Base-by-base conservation (phyloP, 2,113 vertebrate genomes). In the Ammodytes marinus region DNA sequence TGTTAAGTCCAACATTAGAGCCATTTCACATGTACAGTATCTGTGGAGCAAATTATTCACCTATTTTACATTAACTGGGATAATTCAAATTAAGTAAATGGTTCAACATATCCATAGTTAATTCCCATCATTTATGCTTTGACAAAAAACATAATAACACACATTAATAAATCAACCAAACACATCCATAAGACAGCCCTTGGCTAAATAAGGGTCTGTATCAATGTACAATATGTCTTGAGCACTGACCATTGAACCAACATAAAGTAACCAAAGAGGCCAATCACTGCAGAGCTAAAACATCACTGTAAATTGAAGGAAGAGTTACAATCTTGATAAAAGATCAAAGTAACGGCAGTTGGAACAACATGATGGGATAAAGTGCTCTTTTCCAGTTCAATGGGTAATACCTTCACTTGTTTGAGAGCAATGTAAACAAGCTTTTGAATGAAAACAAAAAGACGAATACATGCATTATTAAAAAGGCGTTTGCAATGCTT, bases 401-500 rank as follows among this genome's bases (percentile, higher is more conserved):
- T 14, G 8, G 1, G 27, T 27, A 27, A 65, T 8, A 46, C 12
- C 9, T 19, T 12, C 2, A 39, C 4, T 69, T 47, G 27, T 59
- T 77, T 67, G 45, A 8, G 12, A 55, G 63, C 6, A 58, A 74
- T 57, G 43, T 50, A 69, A 60, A 82, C 9, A 68, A 65, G 76
- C 49, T 14, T 67, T 50, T 12, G 27, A 27, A 27, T 27, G 27
- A 27, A 53, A 40, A 37, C 11, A 49, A 37, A 65, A 58, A 54
- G 5, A 55, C 14, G 9, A 61, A 70, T 37, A 59, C 65, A 79
- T 71, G 6, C 47, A 57, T 40, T 60, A 54, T 69, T 57, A 70
- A 27, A 8, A 37, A 40, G 67, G 13, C 7, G 69, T 27, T 83
- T 69, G 43, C 53, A 66, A 78, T 79, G 52, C 54, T 58, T 86